A percentile compares a stretch with the other conserved stretches of the same genome.
Conservation (phyloP, 2,113 vertebrate species). For the Mobula birostris region DNA sequence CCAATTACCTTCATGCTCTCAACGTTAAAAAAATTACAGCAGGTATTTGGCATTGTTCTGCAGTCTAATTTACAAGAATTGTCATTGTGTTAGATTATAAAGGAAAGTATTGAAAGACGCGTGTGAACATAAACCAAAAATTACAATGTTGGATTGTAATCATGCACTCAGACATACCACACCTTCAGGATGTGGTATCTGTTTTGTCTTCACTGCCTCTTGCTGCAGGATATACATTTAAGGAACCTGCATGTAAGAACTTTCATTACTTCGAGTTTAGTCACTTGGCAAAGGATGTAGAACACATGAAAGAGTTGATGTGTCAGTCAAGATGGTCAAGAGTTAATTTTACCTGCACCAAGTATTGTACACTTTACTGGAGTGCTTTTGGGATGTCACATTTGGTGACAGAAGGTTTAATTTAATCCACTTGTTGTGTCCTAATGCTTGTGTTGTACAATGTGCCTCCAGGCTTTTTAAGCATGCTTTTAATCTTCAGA, state of each 20-base stretch:
- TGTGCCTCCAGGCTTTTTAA: background rate
- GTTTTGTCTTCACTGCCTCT: slow-evolving; percentile 13
- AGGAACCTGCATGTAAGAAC: background rate
- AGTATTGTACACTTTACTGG: background rate
- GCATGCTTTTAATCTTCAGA: background rate
- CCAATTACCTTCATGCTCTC: background rate
- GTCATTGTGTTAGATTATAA: background rate
- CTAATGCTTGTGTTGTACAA: background rate
- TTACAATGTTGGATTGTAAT: background rate
- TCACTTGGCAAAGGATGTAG: background rate
- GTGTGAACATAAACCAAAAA: background rate
- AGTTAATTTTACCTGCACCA: background rate
- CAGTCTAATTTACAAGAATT: background rate
- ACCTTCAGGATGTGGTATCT: slow-evolving; percentile 25
- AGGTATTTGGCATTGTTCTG: background rate
- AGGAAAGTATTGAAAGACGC: background rate
- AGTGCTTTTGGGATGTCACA: background rate
- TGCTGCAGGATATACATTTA: background rate
- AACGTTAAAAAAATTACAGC: background rate
- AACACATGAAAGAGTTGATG: background rate
- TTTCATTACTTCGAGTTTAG: slow-evolving; percentile 8
- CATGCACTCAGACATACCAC: background rate
- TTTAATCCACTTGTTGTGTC: background rate
- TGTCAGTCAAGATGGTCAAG: background rate
- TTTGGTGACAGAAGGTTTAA: background rate